A percentile compares a stretch with the other conserved stretches of the same genome.
phyloP scores from a whole-genome alignment of 2,797 vertebrate species.

The Chromobotia macracanthus region DNA sequence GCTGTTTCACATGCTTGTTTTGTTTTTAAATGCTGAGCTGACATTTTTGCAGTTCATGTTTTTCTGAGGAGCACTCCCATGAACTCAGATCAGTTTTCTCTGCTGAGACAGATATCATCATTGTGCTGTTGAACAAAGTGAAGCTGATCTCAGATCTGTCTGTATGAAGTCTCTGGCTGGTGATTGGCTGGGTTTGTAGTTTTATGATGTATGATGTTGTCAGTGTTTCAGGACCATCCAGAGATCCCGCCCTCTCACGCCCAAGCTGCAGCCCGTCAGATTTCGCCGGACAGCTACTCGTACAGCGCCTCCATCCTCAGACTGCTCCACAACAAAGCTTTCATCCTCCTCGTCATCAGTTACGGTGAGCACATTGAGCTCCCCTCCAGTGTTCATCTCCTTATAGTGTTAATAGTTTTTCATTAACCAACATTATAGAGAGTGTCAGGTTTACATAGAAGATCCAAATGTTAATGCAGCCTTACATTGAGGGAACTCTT shows the following conservation, averaged over 20 bases:
- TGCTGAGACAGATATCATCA: too few species aligned
- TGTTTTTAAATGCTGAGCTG: too few species aligned
- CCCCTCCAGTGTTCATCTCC: neutral
- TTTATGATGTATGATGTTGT: constrained; percentile 1
- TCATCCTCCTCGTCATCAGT: constrained; percentile 86
- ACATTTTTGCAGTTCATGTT: too few species aligned
- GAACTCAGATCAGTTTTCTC: too few species aligned
- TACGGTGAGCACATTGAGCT: constrained; percentile 81
- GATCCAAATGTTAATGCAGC: too few species aligned
- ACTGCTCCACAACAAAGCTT: constrained; percentile 85
- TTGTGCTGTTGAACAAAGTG: too few species aligned
- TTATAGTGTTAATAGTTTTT: too few species aligned
- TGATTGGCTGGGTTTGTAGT: neutral
- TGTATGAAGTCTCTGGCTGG: neutral
- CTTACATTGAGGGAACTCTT: too few species aligned
- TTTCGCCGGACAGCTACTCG: constrained; percentile 75
- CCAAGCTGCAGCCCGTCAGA: constrained; percentile 81
- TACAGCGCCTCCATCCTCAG: constrained; percentile 83
- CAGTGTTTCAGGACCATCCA: constrained; percentile 93
- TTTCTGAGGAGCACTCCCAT: too few species aligned
- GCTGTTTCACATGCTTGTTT: too few species aligned
- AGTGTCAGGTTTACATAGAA: too few species aligned
- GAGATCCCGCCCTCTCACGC: constrained; percentile 85
- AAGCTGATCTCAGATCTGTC: neutral
- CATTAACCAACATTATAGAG: too few species aligned